A percentile compares a stretch with the other conserved stretches of the same genome.
phyloP scores from a whole-genome alignment of 1,140 invertebrate genomes.

The Drosophila pachea region DNA sequence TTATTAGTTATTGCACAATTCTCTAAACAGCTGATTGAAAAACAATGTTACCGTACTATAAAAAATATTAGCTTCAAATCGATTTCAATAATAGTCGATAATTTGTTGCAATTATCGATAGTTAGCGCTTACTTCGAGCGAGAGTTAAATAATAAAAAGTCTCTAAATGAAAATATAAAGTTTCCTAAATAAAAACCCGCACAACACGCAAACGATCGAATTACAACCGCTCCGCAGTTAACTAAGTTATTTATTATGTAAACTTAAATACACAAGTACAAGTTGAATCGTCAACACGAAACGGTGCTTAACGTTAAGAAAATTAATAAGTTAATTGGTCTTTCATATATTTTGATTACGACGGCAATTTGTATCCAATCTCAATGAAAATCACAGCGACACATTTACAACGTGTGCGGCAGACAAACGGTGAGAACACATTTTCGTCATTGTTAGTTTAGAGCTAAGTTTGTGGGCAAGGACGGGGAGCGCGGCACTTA shows the following conservation, averaged over 20 bases:
- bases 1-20: constrained; percentile 34
- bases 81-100: neutral
- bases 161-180: neutral
- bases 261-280: constrained; percentile 37
- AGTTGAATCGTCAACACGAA: constrained; percentile 36
- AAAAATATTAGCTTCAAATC: no score
- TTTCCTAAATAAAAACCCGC: neutral
- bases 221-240: constrained; percentile 34
- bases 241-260: constrained; percentile 33
- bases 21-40: constrained; percentile 23
- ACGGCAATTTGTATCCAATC: constrained; percentile 46
- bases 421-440: constrained; percentile 33
- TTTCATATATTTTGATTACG: constrained; percentile 29
- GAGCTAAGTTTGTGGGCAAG: constrained; percentile 10
- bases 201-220: constrained; percentile 1
- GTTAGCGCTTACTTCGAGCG: neutral
- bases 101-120: neutral
- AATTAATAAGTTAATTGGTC: constrained; percentile 54
- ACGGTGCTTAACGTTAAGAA: constrained; percentile 27
- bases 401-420: constrained; percentile 28
- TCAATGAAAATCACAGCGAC: constrained; percentile 49
- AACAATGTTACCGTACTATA: constrained; percentile 3
- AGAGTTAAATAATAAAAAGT: neutral
- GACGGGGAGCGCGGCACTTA: constrained; percentile 8
- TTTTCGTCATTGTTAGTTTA: constrained; percentile 38